phyloP scores from a whole-genome alignment of 2,888 invertebrate species.

The Cecidostiba fungosa region DNA sequence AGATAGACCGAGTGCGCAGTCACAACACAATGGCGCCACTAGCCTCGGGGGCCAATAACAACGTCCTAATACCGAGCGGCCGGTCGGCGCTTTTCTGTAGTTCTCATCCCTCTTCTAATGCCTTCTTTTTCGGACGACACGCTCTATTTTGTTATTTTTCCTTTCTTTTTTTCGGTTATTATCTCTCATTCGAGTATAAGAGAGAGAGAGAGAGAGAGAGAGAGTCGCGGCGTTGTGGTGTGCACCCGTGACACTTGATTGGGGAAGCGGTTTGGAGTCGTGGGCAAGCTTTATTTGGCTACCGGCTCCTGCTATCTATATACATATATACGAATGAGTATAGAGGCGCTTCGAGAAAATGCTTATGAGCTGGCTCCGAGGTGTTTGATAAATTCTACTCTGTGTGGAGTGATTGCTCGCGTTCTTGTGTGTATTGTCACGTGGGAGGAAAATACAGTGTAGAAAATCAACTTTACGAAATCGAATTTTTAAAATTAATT shows the following conservation, averaged over 20 bases:
- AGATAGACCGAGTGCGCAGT: conserved; percentile 24
- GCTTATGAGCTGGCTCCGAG: conserved; percentile 33
- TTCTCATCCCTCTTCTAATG: conserved; percentile 56
- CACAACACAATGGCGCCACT: conserved; percentile 58
- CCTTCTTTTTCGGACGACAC: conserved; percentile 49
- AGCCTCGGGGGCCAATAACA: conserved; percentile 78
- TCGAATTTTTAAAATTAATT: no score
- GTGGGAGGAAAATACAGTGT: no score
- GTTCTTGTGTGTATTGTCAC: no score
- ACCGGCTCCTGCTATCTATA: no score
- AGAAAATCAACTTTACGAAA: no score
- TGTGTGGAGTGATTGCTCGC: not conserved
- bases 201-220: no score
- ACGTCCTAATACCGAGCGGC: conserved; percentile 71
- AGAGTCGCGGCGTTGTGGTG: not conserved
- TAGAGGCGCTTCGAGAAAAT: not conserved
- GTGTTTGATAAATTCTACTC: conserved; percentile 20
- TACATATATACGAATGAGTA: not conserved
- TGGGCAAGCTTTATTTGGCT: not conserved
- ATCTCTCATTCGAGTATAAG: conserved; percentile 22
- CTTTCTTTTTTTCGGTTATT: conserved; percentile 33
- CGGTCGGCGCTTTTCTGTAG: conserved; percentile 56
- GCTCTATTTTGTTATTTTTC: conserved; percentile 32
- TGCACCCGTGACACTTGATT: not conserved
- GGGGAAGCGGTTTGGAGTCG: not conserved